phyloP scores from a whole-genome alignment of 2,797 vertebrate genomes.

The Chiroxiphia lanceolata region DNA sequence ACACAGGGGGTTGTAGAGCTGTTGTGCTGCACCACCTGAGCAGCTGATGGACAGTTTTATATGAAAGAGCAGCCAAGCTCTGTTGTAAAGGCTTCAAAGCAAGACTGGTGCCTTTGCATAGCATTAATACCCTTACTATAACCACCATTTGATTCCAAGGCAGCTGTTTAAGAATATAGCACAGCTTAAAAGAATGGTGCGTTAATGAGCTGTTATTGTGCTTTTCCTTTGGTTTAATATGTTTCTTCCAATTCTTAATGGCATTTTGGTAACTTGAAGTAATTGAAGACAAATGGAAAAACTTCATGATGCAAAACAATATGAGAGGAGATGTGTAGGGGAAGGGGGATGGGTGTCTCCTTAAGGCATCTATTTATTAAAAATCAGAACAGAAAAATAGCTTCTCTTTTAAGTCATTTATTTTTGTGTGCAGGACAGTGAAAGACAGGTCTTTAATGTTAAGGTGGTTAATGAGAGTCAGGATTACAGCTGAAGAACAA shows the following conservation, averaged over 20 bases:
- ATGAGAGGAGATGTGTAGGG: background rate
- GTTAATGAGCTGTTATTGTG: background rate
- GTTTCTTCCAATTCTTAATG: background rate
- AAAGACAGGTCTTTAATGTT: background rate
- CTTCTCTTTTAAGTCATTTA: background rate
- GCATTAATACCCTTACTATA: background rate
- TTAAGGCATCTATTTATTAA: background rate
- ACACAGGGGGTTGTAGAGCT: background rate
- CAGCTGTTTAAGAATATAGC: background rate
- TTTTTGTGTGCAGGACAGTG: background rate
- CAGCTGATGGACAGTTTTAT: background rate
- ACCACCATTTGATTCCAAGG: background rate
- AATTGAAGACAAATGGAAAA: background rate
- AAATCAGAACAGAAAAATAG: background rate
- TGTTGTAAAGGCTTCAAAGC: background rate
- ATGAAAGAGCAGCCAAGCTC: background rate
- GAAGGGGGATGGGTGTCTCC: background rate
- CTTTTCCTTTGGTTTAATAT: slow-evolving; percentile 5
- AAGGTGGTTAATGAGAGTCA: background rate
- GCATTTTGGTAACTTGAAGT: background rate
- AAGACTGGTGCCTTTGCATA: background rate
- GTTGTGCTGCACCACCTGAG: background rate
- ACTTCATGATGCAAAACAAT: background rate
- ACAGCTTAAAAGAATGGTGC: background rate
- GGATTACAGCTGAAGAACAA: background rate